These are phyloP conservation scores for Diachrysia chrysitis DNA, from an alignment of 2,888 invertebrate species.

Conservation along the genomic window DNA sequence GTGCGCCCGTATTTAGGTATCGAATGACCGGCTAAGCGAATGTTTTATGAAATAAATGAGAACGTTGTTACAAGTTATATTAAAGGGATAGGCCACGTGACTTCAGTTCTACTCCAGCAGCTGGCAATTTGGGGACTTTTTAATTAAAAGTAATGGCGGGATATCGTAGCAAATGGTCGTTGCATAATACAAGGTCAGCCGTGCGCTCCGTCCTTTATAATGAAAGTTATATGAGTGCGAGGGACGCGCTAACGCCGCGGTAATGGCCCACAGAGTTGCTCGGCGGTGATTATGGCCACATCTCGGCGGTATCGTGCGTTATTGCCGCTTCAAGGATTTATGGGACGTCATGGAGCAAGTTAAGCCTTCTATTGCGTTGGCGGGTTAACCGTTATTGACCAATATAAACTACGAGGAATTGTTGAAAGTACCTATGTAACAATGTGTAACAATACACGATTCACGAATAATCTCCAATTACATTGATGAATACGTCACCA, in stretches of 20 bases:
- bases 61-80: neutral
- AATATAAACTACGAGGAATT: neutral
- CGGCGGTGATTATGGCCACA: slow-evolving; percentile 23
- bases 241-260: slow-evolving; percentile 26
- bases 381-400: slow-evolving; percentile 14
- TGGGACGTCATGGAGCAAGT: neutral
- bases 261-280: slow-evolving; percentile 33
- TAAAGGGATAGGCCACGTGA: neutral
- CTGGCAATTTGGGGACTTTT: neutral
- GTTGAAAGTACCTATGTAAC: neutral
- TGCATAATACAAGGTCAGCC: slow-evolving; percentile 11
- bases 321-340: slow-evolving; percentile 17
- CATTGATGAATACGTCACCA: too few species aligned
- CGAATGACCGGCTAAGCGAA: neutral
- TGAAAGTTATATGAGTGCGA: slow-evolving; percentile 32
- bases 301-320: slow-evolving; percentile 13
- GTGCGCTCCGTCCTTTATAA: slow-evolving; percentile 6
- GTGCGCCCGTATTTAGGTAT: neutral
- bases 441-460: too few species aligned
- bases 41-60: slow-evolving; percentile 5
- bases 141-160: neutral
- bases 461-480: too few species aligned
- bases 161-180: slow-evolving; percentile 14
- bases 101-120: neutral
- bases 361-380: neutral